Conservation (phyloP, 1,140 invertebrate genomes). For the Sarcophaga bullata region DNA sequence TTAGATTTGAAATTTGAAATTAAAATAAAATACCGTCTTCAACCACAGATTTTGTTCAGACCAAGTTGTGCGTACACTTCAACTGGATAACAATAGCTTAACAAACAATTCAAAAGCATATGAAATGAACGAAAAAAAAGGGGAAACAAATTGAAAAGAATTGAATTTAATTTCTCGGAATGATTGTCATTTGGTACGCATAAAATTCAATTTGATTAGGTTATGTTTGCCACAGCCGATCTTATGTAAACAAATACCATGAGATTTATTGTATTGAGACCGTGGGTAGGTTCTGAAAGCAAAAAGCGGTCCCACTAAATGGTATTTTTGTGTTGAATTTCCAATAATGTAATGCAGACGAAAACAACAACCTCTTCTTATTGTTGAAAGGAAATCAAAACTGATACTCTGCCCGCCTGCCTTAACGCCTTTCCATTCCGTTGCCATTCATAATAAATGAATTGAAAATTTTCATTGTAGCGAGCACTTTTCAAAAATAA, state of each 20-base stretch:
- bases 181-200: conserved; percentile 18
- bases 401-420: not conserved
- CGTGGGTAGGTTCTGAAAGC: too few relatives aligned
- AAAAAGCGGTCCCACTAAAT: not conserved
- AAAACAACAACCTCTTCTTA: not conserved
- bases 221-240: not conserved
- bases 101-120: not conserved
- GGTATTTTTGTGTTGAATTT: not conserved
- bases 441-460: too few relatives aligned
- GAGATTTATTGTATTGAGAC: too few relatives aligned
- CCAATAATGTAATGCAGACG: not conserved
- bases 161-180: not conserved
- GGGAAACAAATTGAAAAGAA: too few relatives aligned
- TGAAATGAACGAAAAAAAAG: too few relatives aligned
- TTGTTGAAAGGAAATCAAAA: conserved; percentile 13
- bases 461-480: too few relatives aligned
- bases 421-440: too few relatives aligned
- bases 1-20: not conserved
- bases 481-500: too few relatives aligned
- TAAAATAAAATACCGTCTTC: conserved; percentile 6
- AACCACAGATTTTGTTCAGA: not conserved
- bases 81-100: not conserved
- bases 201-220: conserved; percentile 22
- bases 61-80: too few relatives aligned
- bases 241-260: not conserved